Base-by-base conservation (phyloP, 2,888 invertebrate genomes). In the Melitaea athalia region DNA sequence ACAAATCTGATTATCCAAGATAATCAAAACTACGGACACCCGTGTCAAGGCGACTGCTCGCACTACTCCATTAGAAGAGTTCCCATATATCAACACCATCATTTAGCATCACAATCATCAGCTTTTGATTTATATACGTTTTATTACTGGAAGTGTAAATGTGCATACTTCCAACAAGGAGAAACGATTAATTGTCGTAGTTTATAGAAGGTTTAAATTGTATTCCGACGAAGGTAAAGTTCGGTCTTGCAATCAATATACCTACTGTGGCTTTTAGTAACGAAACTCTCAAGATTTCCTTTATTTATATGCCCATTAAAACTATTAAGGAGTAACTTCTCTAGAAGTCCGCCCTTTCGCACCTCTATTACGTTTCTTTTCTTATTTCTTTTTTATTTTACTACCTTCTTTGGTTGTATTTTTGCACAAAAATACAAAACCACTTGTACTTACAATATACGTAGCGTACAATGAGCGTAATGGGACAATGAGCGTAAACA, bases 301-400 rank as follows among this genome's bases (percentile, higher is more conserved):
- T 71, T 67, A 69, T 69, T 69, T 67, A 62, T 69, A 64, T 67
- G 59, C n/a, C 61, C 57, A 49, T 66, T 69, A 61, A 64, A 50
- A 52, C 49, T 59, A 68, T 64, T 53, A 71, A 57, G 42, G 49
- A 66, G 59, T 63, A 45, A 71, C 63, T 67, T 71, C 64, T 60
- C 55, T 57, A 67, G 64, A 67, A 63, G 67, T 63, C 64, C 71
- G 64, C 64, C 63, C 71, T 65, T 71, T 71, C 71, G 63, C 52
- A 65, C 69, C 52, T 67, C 69, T 67, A 63, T 63, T 67, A 63
- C 57, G 38, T 53, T 65, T 53, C 43, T 45, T 59, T 63, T 53
- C 7, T 45, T 8, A 33, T 24, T 47, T 55, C 45, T 17, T 6
- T 55, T 55, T n/a, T 47, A 14, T 10, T 55, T 45, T 42, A n/a